These are phyloP conservation scores for Orthonychiurus folsomi DNA, from an alignment of 2,888 invertebrate species.

Conservation along the genomic window DNA sequence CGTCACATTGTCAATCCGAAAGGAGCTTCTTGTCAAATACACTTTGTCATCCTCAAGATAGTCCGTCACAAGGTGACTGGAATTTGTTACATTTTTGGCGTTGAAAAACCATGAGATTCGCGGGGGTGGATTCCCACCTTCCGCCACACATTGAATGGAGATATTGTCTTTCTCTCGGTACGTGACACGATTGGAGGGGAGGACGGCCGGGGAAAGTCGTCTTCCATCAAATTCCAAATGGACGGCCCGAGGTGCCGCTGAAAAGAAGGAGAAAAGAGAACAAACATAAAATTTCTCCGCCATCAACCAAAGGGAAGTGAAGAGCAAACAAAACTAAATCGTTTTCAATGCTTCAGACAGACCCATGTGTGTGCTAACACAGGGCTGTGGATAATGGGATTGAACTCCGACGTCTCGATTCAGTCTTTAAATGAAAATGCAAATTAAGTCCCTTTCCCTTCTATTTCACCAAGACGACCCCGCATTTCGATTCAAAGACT, in stretches of 20 bases:
- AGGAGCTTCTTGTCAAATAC: constrained; percentile 50
- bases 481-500: not conserved
- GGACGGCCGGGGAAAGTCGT: constrained; percentile 32
- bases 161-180: constrained; percentile 40
- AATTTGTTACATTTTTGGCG: constrained; percentile 37
- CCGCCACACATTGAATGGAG: constrained; percentile 39
- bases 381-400: not conserved
- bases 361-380: not conserved
- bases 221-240: constrained; percentile 74
- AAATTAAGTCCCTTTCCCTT: constrained; percentile 18
- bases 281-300: not conserved
- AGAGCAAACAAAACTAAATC: constrained; percentile 12
- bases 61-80: constrained; percentile 31
- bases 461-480: not conserved
- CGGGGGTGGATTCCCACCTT: constrained; percentile 36
- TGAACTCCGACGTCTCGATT: not conserved
- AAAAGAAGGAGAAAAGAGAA: constrained; percentile 53
- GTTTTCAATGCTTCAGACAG: constrained; percentile 14
- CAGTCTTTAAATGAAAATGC: constrained; percentile 26
- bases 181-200: constrained; percentile 30
- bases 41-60: constrained; percentile 39
- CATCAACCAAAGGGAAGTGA: not conserved
- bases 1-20: constrained; percentile 63
- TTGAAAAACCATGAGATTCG: constrained; percentile 37
- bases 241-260: constrained; percentile 75